phyloP scores from a whole-genome alignment of 1,140 invertebrate genomes.

The Drosophila persimilis region DNA sequence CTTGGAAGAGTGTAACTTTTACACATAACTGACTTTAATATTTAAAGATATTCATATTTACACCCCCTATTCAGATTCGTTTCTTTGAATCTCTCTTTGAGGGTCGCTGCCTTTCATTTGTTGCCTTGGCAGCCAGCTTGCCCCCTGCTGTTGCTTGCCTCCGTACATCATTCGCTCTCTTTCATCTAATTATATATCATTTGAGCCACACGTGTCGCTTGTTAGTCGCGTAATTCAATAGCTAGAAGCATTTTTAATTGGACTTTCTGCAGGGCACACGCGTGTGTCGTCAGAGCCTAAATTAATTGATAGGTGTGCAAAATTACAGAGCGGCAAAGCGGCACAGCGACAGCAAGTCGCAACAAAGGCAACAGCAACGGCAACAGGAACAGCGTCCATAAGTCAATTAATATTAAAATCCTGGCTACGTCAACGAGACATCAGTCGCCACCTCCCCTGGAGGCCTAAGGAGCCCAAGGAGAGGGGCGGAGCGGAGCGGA shows the following conservation, averaged over 20 bases:
- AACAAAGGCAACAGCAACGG: background rate
- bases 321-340: constrained; percentile 46
- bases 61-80: background rate
- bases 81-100: background rate
- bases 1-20: no score
- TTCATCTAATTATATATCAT: constrained; percentile 45
- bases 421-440: constrained; percentile 34
- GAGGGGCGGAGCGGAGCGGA: constrained; percentile 3
- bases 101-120: constrained; percentile 27
- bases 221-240: constrained; percentile 56
- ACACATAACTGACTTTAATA: no score
- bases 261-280: constrained; percentile 18
- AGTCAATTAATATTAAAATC: constrained; percentile 60
- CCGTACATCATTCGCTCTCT: constrained; percentile 16
- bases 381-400: constrained; percentile 1
- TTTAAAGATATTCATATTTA: no score
- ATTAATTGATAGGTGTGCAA: constrained; percentile 62
- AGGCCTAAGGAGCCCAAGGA: background rate
- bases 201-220: constrained; percentile 45
- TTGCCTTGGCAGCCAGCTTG: constrained; percentile 16
- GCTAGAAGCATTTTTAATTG: constrained; percentile 50
- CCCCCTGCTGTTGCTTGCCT: no score
- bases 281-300: constrained; percentile 24
- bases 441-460: background rate
- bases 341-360: background rate